phyloP scores from a whole-genome alignment of 2,797 vertebrate species.

The Mus caroli region DNA sequence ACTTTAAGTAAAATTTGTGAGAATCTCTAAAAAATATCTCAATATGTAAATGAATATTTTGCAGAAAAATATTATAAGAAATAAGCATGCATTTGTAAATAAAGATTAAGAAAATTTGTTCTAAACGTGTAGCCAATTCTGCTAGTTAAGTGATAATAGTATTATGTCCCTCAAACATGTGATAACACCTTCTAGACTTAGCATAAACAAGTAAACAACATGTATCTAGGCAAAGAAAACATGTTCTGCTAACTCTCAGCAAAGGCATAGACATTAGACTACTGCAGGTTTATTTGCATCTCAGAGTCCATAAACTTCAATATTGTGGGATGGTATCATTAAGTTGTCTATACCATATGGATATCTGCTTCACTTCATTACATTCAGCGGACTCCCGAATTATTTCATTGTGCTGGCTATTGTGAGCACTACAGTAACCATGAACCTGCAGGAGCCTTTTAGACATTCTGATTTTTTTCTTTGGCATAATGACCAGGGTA shows the following conservation, averaged over 20 bases:
- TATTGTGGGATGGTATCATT: background rate
- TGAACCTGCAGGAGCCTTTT: background rate
- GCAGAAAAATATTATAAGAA: background rate
- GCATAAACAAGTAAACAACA: background rate
- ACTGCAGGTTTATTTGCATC: background rate
- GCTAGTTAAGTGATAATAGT: background rate
- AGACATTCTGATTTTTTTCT: background rate
- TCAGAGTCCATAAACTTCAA: background rate
- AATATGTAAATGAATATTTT: background rate
- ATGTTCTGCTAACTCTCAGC: background rate
- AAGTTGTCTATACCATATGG: too few relatives aligned
- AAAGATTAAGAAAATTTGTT: slow-evolving; percentile 8
- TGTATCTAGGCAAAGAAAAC: background rate
- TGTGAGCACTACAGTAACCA: background rate
- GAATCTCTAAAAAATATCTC: slow-evolving; percentile 3
- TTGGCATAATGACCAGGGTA: background rate
- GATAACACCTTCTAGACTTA: background rate
- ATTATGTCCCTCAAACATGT: background rate
- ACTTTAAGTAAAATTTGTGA: slow-evolving; percentile 49
- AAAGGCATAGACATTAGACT: background rate
- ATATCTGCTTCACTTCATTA: background rate
- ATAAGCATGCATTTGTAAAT: background rate
- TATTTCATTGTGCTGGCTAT: background rate
- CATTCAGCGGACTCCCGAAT: background rate
- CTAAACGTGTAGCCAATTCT: background rate